Conservation (phyloP, 2,797 vertebrate genomes). For the Cossypha caffra region DNA sequence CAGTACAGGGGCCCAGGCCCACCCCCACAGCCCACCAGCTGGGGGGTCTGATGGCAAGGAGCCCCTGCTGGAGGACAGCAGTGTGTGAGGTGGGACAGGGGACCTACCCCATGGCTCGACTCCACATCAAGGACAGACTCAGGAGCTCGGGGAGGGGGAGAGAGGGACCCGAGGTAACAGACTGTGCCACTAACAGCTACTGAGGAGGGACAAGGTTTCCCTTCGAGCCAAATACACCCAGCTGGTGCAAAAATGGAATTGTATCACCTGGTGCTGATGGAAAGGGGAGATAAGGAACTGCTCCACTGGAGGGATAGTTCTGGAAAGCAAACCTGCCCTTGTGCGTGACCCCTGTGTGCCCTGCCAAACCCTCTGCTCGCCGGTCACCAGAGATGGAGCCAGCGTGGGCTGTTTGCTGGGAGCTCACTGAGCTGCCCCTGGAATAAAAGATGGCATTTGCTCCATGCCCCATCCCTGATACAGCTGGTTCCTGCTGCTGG, state of each 20-base stretch:
- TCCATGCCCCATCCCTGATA: neutral
- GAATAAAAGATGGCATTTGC: neutral
- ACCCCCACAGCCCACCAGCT: slow-evolving; percentile 83
- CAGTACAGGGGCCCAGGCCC: slow-evolving; percentile 86
- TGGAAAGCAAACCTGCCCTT: neutral
- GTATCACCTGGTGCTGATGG: slow-evolving; percentile 10
- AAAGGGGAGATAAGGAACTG: neutral
- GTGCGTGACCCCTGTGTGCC: neutral
- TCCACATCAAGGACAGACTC: neutral
- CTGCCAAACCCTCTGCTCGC: neutral
- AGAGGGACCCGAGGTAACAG: neutral
- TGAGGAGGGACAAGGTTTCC: neutral
- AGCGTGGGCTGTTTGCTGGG: neutral
- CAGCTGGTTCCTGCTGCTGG: neutral
- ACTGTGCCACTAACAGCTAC: neutral
- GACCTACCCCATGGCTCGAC: neutral
- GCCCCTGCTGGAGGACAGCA: slow-evolving; percentile 90
- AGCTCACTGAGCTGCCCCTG: neutral
- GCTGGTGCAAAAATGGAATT: neutral
- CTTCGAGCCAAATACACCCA: slow-evolving; percentile 26
- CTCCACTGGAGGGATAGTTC: neutral
- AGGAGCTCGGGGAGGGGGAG: neutral
- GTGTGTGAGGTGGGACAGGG: slow-evolving; percentile 77
- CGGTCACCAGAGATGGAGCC: neutral
- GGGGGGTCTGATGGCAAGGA: slow-evolving; percentile 86